Evolutionary conservation across 2,797 vertebrate species (phyloP), one percentile per base, ranked within the genome.

Genomic region (Sebastes nivosus): DNA sequence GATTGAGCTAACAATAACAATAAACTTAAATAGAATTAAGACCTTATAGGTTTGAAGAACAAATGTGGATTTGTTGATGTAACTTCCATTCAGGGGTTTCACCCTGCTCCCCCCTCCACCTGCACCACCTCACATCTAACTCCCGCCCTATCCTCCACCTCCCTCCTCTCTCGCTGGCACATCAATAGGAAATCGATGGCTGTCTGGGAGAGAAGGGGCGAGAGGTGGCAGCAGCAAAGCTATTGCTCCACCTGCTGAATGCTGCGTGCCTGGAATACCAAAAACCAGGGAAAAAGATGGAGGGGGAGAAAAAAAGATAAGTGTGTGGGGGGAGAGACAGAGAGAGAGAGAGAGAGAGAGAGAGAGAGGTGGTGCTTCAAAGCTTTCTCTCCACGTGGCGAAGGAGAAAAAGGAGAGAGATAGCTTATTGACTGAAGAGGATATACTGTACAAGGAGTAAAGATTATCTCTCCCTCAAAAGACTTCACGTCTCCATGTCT

Each of bases 121-220:
- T 22, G n/a, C 58, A 12, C 16, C 14, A 25, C 32, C n/a, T 12
- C 11, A 1, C 60, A 59, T 32, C 46, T 54, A 14, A 20, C 14
- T 22, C 46, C 22, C 16, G 2, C 27, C 4, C 11, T 8, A 4
- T 4, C 29, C 71, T 4, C 25, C 69, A 1, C 14, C 13, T 2
- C 5, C 60, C 36, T 52, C 68, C 20, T 55, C 82, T 20, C 74
- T 71, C 20, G 11, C 81, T 71, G 46, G 60, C 84, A 77, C 85
- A 89, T 92, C 90, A 85, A 92, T 92, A 83, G 86, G 82, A 92
- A 93, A 93, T 93, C 91, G 71, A 93, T 92, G 87, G 61, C 61
- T 85, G 85, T 87, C 83, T 89, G 86, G 70, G 79, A 72, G 87
- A 75, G 79, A 80, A 3, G 72, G 80, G 72, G 58, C 60, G 72